Conservation (phyloP, 92 coral and sea anemone species). For the Blastomussa wellsi region DNA sequence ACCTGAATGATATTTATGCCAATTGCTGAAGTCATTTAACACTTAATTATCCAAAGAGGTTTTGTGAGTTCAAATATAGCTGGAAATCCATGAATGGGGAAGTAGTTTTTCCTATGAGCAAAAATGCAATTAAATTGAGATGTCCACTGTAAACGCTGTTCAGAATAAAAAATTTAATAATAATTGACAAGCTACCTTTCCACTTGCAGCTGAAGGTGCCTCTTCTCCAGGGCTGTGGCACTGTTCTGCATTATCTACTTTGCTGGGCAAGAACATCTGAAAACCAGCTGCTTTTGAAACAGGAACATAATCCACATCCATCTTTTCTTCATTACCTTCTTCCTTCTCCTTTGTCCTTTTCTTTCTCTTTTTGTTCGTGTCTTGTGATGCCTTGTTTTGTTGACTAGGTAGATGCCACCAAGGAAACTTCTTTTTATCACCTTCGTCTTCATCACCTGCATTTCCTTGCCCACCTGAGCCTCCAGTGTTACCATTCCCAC, state of each 20-base stretch:
- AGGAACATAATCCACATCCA: constrained; percentile 19
- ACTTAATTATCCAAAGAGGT: neutral
- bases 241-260: constrained; percentile 37
- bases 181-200: neutral
- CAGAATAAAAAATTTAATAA: too few relatives aligned
- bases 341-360: neutral
- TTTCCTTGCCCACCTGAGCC: neutral
- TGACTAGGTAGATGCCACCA: neutral
- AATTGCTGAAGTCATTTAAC: too few relatives aligned
- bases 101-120: too few relatives aligned
- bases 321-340: constrained; percentile 1
- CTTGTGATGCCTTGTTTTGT: neutral
- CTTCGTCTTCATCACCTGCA: constrained; percentile 19
- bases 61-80: neutral
- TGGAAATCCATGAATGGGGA: too few relatives aligned
- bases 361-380: constrained; percentile 2
- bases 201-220: neutral
- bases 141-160: too few relatives aligned
- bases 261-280: constrained; percentile 23
- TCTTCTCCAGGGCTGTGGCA: constrained; percentile 28
- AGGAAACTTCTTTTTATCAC: neutral
- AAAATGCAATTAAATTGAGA: too few relatives aligned
- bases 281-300: neutral
- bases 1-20: neutral
- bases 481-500: neutral